Base-by-base conservation (phyloP, 2,888 invertebrate species). In the Lasioglossum morio region DNA sequence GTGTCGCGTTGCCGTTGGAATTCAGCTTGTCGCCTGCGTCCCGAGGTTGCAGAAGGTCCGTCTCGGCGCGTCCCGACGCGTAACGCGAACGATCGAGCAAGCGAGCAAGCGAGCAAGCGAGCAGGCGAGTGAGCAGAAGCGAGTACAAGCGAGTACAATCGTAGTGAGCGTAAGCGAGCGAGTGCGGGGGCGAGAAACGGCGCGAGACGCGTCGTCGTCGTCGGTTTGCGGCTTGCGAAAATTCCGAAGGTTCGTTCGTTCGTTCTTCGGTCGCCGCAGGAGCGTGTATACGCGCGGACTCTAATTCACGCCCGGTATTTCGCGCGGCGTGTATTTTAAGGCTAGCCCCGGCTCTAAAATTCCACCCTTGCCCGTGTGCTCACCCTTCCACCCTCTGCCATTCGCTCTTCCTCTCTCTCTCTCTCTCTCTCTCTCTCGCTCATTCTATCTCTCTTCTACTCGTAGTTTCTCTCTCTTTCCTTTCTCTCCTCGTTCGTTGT, bases 261-360 rank as follows among this genome's bases (percentile, higher is more conserved):
- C 91, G 88, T 86, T 85, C 85, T 81, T 69, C 72, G 81, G 74
- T 77, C 69, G 80, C 77, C 85, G 77, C 86, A 88, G 82, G 82
- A 78, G 72, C 79, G 79, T 83, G 87, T 85, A 86, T 84, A 90
- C 82, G 82, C 84, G 76, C 89, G 82, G 91, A 92, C 92, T 93
- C 93, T 93, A 94, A 94, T 94, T 93, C 93, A 94, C 93, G 94
- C 92, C 91, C 87, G 94, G 94, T 92, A 94, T 94, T 95, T 94
- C 91, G 91, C 93, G 87, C 92, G 91, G 91, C 91, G 91, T 93
- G 93, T 94, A 94, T 94, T 94, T 95, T 94, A 94, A 94, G 93
- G 94, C 92, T 91, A 91, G 91, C 88, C 91, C 87, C 85, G 88
- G 89, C 91, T 92, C 93, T 93, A 94, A 94, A 95, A 94, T 94